phyloP scores from a whole-genome alignment of 1,140 invertebrate genomes.

The Phocides pigmalion region DNA sequence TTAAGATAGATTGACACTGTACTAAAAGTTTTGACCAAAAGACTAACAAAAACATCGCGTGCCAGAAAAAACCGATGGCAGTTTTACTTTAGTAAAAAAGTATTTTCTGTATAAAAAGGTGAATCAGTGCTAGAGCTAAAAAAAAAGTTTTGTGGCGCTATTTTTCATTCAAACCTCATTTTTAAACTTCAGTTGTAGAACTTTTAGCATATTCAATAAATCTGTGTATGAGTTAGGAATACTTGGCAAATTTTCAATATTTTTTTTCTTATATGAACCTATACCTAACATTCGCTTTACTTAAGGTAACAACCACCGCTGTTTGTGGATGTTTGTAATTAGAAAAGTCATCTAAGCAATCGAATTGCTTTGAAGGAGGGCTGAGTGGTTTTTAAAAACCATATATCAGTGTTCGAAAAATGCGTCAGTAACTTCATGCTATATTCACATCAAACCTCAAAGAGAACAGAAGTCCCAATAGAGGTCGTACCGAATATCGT shows the following conservation, averaged over 20 bases:
- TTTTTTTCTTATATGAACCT: too few species aligned
- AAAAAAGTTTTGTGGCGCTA: conserved; percentile 16
- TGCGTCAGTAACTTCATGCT: too few species aligned
- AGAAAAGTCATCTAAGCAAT: too few species aligned
- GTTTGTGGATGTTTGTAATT: too few species aligned
- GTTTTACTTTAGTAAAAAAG: conserved; percentile 21
- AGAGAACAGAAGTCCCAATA: too few species aligned
- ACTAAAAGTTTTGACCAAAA: conserved; percentile 22
- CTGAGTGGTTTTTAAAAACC: too few species aligned
- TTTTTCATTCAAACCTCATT: conserved; percentile 24
- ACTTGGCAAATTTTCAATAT: background rate
- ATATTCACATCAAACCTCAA: too few species aligned
- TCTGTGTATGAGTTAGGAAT: background rate
- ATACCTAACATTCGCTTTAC: too few species aligned
- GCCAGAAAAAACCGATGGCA: conserved; percentile 15
- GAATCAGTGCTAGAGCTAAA: conserved; percentile 14
- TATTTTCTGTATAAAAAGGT: conserved; percentile 28
- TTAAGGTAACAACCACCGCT: too few species aligned
- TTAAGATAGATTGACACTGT: conserved; percentile 7
- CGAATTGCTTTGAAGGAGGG: too few species aligned
- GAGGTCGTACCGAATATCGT: too few species aligned
- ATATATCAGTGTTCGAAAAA: too few species aligned
- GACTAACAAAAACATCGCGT: conserved; percentile 22
- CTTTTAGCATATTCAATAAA: conserved; percentile 23
- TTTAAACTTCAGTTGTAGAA: conserved; percentile 22